A percentile compares a stretch with the other conserved stretches of the same genome.
phyloP scores from a whole-genome alignment of 2,113 vertebrate species.

The Vulpes lagopus region DNA sequence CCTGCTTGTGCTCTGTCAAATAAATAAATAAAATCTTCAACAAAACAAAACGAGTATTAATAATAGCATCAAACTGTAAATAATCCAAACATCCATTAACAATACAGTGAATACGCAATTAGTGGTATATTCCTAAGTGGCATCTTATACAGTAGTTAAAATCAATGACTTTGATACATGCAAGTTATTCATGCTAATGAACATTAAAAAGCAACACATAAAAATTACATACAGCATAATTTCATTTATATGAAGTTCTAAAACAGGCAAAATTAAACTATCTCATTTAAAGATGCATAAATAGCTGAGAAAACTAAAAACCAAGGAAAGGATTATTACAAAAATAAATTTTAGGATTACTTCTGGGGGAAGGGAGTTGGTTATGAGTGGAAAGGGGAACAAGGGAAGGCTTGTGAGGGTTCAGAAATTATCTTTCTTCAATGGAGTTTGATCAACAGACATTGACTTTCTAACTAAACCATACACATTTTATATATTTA shows the following conservation, averaged over 20 bases:
- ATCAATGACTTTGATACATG: neutral
- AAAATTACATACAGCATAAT: neutral
- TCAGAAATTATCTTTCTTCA: neutral
- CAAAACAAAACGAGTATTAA: neutral
- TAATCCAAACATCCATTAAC: neutral
- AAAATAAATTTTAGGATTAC: slow-evolving; percentile 12
- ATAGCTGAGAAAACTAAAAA: neutral
- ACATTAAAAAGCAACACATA: neutral
- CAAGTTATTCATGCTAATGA: neutral
- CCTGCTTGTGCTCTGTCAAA: no score
- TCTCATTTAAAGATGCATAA: neutral
- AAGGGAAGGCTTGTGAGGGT: neutral
- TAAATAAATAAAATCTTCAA: no score
- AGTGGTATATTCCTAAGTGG: neutral
- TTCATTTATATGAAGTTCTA: neutral
- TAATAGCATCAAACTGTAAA: neutral
- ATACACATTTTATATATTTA: neutral
- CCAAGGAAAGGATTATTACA: neutral
- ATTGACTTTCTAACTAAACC: neutral
- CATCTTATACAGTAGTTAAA: slow-evolving; percentile 1
- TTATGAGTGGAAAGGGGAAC: neutral
- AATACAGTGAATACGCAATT: neutral
- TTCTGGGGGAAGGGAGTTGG: neutral
- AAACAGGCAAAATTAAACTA: neutral
- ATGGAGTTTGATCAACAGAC: neutral